Evolutionary conservation across 2,888 invertebrate species (phyloP), one percentile per base, ranked within the genome.

Genomic region (Achlya flavicornis): DNA sequence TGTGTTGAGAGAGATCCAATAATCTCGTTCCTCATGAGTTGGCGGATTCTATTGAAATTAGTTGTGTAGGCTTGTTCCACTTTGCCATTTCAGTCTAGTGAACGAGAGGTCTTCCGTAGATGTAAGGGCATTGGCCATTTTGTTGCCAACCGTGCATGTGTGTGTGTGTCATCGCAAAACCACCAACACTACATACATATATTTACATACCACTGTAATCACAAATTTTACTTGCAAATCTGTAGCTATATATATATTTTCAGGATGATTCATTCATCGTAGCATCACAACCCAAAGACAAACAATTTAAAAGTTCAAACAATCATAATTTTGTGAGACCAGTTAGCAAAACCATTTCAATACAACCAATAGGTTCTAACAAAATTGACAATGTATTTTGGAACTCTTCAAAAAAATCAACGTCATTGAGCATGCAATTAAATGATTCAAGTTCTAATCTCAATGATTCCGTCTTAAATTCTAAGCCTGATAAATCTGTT

Each of bases 201-300:
- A 43, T 43, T 43, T 43, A 46, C n/a, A 12, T 41, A 41, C 7
- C 11, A 12, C 41, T n/a, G 7, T 6, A 4, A 46, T 10, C 14
- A 12, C 41, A 41, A 62, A 61, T n/a, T 61, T 58, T 57, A 33
- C 10, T 10, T 11, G 58, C 63, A 41, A 16, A 53, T 0, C 43
- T 26, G 26, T 26, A 26, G 11, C 38, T 38, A 19, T 5, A 41
- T 46, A 48, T 58, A 7, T 53, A 48, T 66, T 91, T 88, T 33
- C 85, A 93, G 93, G 93, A 93, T 63, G 92, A 92, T 61, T 92
- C 93, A 0, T 88, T 90, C 67, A 76, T 89, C 63, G 79, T 78
- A 58, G 79, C 86, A 63, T 86, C 90, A 66, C 90, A 90, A 71
- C 76, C 81, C 12, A 85, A 82, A 72, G 63, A 69, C 14, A 65